phyloP scores from a whole-genome alignment of 2,888 invertebrate genomes.

The Thumatha senex region DNA sequence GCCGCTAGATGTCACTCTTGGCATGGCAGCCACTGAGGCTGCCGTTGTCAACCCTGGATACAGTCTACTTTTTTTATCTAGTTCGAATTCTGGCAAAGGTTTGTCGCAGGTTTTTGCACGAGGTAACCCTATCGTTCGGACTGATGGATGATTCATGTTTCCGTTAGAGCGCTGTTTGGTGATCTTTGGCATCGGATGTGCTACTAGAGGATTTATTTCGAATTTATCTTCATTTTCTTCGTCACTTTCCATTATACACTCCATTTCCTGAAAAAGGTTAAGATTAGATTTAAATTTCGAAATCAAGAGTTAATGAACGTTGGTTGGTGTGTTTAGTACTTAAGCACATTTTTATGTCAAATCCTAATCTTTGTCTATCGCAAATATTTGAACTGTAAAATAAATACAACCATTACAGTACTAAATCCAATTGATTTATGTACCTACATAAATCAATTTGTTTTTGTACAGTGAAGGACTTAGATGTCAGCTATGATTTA shows the following conservation, averaged over 20 bases:
- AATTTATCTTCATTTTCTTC: slow-evolving; percentile 85
- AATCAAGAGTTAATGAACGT: no score
- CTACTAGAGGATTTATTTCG: slow-evolving; percentile 73
- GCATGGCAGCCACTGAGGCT: slow-evolving; percentile 77
- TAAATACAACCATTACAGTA: no score
- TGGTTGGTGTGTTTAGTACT: background rate
- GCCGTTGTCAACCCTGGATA: slow-evolving; percentile 65
- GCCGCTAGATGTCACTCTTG: slow-evolving; percentile 72
- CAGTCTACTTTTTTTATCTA: slow-evolving; percentile 45
- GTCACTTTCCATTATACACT: slow-evolving; percentile 86
- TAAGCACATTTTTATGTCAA: no score
- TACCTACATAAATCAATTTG: no score
- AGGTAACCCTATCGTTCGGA: slow-evolving; percentile 69
- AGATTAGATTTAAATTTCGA: background rate
- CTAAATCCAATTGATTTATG: no score
- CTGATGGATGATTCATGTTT: slow-evolving; percentile 76
- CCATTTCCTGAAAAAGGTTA: slow-evolving; percentile 83
- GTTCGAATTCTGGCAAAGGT: slow-evolving; percentile 61
- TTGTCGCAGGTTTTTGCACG: slow-evolving; percentile 78
- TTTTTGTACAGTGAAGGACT: background rate
- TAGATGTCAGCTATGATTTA: no score
- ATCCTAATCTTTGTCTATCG: no score
- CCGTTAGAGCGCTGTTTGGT: slow-evolving; percentile 66
- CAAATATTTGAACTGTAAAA: no score
- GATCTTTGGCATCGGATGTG: slow-evolving; percentile 62